Evolutionary conservation across 2,113 vertebrate genomes (phyloP).

Genomic region (Apaloderma vittatum): DNA sequence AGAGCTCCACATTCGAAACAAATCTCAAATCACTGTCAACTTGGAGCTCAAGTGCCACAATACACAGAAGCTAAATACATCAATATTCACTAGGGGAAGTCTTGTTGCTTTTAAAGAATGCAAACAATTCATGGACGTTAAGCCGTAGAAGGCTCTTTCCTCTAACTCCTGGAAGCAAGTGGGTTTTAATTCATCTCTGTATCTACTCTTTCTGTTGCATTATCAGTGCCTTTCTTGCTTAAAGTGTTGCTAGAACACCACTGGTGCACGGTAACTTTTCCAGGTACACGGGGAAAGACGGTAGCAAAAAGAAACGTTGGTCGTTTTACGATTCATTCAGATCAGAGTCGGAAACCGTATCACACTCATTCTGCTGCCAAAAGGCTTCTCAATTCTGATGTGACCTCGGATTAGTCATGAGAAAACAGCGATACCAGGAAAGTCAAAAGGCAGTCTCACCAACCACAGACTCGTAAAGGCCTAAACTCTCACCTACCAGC

Average conservation of each 20-base stretch:
- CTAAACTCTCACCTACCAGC: slow-evolving; percentile 12
- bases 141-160: not conserved
- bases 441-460: not conserved
- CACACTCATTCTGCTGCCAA: not conserved
- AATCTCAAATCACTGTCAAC: not conserved
- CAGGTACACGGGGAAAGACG: not conserved
- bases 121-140: not conserved
- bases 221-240: not conserved
- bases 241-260: not conserved
- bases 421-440: not conserved
- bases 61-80: not conserved
- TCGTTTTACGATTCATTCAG: not conserved
- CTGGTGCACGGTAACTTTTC: not conserved
- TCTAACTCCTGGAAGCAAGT: not conserved
- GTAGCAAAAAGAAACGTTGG: not conserved
- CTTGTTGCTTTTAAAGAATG: not conserved
- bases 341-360: not conserved
- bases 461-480: not conserved
- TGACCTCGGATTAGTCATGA: not conserved
- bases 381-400: not conserved
- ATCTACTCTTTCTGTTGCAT: not conserved
- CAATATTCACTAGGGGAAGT: not conserved
- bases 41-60: not conserved
- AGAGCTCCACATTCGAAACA: not conserved
- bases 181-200: not conserved